These are phyloP conservation scores for Barnardius zonarius DNA, from an alignment of 2,113 vertebrate species.

Conservation along the genomic window DNA sequence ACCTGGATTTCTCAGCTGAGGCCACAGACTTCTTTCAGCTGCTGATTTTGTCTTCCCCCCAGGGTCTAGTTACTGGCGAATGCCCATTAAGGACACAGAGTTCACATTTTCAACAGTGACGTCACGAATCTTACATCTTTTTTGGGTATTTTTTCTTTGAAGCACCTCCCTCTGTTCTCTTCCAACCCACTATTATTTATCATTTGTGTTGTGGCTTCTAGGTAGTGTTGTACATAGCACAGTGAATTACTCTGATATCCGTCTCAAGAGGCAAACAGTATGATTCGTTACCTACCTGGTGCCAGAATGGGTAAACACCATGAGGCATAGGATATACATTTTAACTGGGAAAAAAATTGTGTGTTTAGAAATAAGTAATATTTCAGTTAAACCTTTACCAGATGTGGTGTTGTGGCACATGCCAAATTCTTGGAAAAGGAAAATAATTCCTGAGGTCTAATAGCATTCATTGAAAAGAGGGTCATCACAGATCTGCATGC, in stretches of 20 bases:
- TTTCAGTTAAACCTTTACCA: conserved; percentile 19
- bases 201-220: not conserved
- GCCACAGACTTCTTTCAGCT: not conserved
- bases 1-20: not conserved
- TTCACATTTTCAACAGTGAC: not conserved
- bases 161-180: not conserved
- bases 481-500: not conserved
- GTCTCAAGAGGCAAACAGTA: not conserved
- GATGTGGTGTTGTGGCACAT: not conserved
- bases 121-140: not conserved
- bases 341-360: not conserved
- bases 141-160: not conserved
- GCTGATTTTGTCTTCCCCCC: not conserved
- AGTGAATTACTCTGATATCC: not conserved
- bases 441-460: not conserved
- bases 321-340: not conserved
- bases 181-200: not conserved
- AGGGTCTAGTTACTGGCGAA: not conserved
- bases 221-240: not conserved
- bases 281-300: not conserved
- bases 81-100: not conserved
- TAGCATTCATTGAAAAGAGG: not conserved
- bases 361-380: not conserved
- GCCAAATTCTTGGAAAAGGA: not conserved
- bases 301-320: not conserved